Evolutionary conservation across 2,797 vertebrate genomes (phyloP).

Genomic region (Ataeniobius toweri): DNA sequence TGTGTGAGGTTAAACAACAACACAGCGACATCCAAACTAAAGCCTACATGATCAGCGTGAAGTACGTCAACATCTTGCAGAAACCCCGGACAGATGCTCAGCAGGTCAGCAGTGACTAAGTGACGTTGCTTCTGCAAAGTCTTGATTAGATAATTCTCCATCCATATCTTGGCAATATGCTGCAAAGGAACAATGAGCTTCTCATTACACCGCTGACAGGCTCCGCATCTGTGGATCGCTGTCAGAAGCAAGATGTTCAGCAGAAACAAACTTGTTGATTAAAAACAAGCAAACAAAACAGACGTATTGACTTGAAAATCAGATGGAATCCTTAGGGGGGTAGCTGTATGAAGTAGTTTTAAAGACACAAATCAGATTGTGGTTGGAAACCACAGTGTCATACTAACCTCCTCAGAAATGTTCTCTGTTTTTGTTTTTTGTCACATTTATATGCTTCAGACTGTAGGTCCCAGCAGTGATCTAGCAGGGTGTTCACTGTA

Average conservation of each 20-base stretch:
- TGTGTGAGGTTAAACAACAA: neutral
- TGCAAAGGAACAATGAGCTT: slow-evolving; percentile 60
- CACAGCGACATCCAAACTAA: slow-evolving; percentile 2
- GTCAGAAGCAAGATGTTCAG: slow-evolving; percentile 55
- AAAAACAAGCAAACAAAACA: slow-evolving; percentile 20
- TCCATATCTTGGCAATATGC: slow-evolving; percentile 78
- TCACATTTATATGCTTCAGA: neutral
- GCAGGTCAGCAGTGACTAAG: slow-evolving; percentile 74
- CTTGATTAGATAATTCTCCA: slow-evolving; percentile 80
- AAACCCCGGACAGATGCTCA: slow-evolving; percentile 55
- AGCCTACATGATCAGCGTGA: slow-evolving; percentile 12
- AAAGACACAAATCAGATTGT: slow-evolving; percentile 10
- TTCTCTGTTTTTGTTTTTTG: neutral
- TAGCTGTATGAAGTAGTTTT: slow-evolving; percentile 16
- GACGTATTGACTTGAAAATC: slow-evolving; percentile 39
- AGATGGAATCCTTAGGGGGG: slow-evolving; percentile 32
- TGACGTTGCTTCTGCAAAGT: slow-evolving; percentile 66
- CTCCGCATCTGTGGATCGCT: slow-evolving; percentile 52
- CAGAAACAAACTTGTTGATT: slow-evolving; percentile 66
- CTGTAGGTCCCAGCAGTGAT: neutral
- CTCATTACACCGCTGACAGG: slow-evolving; percentile 64
- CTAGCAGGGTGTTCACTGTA: neutral
- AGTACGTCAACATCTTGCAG: slow-evolving; percentile 34
- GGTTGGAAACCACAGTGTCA: neutral
- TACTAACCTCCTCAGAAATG: too few species aligned